Percentiles rank a stretch among this genome's conserved stretches.
phyloP scores from a whole-genome alignment of 2,888 invertebrate species.

The Chrysopilus asiliformis region DNA sequence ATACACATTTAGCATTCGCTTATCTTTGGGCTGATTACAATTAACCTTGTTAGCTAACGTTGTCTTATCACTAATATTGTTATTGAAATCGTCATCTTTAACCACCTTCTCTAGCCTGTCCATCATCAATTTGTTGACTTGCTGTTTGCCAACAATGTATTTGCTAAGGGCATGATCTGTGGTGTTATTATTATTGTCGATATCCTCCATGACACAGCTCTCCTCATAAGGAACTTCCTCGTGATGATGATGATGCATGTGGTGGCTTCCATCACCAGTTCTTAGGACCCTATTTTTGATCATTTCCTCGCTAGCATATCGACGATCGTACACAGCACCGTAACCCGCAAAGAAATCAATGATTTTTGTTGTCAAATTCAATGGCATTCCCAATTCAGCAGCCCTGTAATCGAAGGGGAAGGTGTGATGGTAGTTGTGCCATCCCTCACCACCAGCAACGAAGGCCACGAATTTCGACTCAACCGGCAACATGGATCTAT shows the following conservation, averaged over 20 bases:
- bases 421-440: constrained; percentile 84
- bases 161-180: constrained; percentile 13
- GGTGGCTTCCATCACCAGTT: constrained; percentile 54
- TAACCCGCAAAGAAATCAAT: constrained; percentile 49
- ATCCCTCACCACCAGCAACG: constrained; percentile 65
- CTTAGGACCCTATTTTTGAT: constrained; percentile 43
- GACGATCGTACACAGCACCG: constrained; percentile 39
- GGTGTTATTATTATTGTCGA: constrained; percentile 2
- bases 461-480: constrained; percentile 57
- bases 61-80: constrained; percentile 14
- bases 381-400: constrained; percentile 50
- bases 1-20: constrained; percentile 13
- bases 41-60: constrained; percentile 13
- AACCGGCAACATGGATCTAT: constrained; percentile 55
- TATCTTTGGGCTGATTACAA: constrained; percentile 14
- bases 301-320: constrained; percentile 25
- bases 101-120: constrained; percentile 16
- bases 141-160: constrained; percentile 19
- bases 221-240: constrained; percentile 7
- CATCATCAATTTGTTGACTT: constrained; percentile 16
- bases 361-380: constrained; percentile 49
- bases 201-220: constrained; percentile 10
- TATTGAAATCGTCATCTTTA: constrained; percentile 17
- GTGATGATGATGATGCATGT: constrained; percentile 31
- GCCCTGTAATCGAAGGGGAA: constrained; percentile 85